Evolutionary conservation across 2,113 vertebrate genomes (phyloP).

Genomic region (Seriola dumerili): DNA sequence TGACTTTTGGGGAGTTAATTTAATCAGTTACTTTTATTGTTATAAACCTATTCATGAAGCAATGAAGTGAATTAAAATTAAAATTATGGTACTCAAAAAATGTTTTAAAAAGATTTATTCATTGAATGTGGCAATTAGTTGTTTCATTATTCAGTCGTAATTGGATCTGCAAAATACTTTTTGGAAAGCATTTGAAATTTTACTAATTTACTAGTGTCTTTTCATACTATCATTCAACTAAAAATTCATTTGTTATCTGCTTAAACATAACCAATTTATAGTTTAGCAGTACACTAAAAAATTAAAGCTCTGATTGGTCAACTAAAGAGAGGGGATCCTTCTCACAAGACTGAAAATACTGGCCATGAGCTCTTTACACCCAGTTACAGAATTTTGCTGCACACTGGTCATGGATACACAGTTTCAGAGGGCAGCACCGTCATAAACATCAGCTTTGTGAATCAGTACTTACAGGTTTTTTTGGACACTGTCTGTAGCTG

Average conservation of each 20-base stretch:
- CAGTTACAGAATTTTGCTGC: neutral
- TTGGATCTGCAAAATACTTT: too few relatives aligned
- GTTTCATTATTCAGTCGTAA: too few relatives aligned
- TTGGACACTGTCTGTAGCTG: neutral
- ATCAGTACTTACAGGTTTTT: neutral
- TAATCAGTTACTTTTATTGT: too few relatives aligned
- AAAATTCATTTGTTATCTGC: neutral
- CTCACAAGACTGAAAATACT: neutral
- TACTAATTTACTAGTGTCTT: too few relatives aligned
- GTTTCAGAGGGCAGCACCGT: neutral
- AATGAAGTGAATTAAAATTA: too few relatives aligned
- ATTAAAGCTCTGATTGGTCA: neutral
- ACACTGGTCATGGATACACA: neutral
- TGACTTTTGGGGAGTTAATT: too few relatives aligned
- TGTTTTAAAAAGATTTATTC: too few relatives aligned
- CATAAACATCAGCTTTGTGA: conserved; percentile 11
- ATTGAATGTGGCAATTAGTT: too few relatives aligned
- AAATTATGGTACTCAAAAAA: too few relatives aligned
- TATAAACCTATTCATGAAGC: too few relatives aligned
- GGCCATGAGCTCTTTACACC: neutral
- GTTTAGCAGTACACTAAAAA: neutral
- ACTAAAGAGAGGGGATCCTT: neutral
- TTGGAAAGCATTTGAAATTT: too few relatives aligned
- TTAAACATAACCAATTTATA: neutral
- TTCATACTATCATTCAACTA: neutral